Evolutionary conservation across 2,888 invertebrate genomes (phyloP), one percentile per base, ranked within the genome.

Genomic region (Metalampra italica): DNA sequence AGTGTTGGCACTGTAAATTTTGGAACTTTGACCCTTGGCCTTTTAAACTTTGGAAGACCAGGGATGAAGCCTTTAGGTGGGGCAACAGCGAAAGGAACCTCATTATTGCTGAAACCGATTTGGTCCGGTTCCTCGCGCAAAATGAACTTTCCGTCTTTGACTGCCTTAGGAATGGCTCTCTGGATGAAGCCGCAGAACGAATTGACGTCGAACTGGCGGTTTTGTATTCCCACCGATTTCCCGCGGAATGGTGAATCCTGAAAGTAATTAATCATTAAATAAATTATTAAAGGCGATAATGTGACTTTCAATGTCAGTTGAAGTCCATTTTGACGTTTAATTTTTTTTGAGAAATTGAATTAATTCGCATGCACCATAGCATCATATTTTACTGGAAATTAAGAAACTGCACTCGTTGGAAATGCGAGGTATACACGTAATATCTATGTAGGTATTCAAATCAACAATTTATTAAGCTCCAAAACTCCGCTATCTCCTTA

Each of bases 181-280:
- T 86, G 81, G 42, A 89, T 84, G 43, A 85, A 67, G 14, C 60
- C 62, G 57, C 88, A 89, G 55, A 89, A 85, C 0, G 84, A 78
- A 11, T 78, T 63, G 0, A 79, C 67, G 55, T 79, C 65, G 37
- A 77, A 68, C 1, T 60, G 12, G 54, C 53, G 9, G 58, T 46
- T 13, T 56, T 38, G 44, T 50, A 58, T 3, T 52, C 50, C 29
- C 49, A 49, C 7, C 55, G 53, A 29, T 40, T 32, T 44, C 9
- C 7, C 9, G 12, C 15, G 12, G 43, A n/a, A 40, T 9, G 40
- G n/a, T 14, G 40, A 22, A 9, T 22, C 29, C 40, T 40, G 40
- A 11, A 40, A 39, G 9, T 71, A 62, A 37, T 68, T 64, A 1
- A 42, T 9, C n/a, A n/a, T n/a, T n/a, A n/a, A n/a, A 51, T n/a